Evolutionary conservation across 2,888 invertebrate species (phyloP).

Genomic region (Cosmia trapezina): DNA sequence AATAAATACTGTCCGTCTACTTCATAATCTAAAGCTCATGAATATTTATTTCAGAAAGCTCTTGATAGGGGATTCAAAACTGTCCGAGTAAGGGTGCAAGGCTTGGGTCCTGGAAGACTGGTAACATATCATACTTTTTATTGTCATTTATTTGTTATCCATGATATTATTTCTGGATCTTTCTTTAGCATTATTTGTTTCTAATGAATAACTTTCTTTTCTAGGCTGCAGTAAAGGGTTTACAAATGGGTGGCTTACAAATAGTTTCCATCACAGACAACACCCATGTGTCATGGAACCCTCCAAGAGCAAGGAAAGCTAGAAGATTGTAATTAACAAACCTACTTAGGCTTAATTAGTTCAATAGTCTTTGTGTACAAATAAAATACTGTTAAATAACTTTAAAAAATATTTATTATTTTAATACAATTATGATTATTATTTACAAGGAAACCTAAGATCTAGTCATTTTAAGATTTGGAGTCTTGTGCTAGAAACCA

Average conservation of each 20-base stretch:
- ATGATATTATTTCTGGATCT: background rate
- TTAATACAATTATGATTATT: conserved; percentile 40
- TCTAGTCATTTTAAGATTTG: background rate
- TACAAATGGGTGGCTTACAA: conserved; percentile 97
- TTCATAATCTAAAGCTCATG: background rate
- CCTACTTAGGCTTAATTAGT: conserved; percentile 57
- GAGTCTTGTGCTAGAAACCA: conserved; percentile 93
- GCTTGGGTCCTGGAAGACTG: conserved; percentile 97
- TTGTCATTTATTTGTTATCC: background rate
- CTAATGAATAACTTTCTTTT: conserved; percentile 34
- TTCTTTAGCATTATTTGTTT: background rate
- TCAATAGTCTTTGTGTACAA: conserved; percentile 54
- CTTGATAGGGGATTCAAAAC: conserved; percentile 93
- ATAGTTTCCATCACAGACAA: conserved; percentile 98
- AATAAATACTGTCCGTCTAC: background rate
- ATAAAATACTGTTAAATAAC: conserved; percentile 52
- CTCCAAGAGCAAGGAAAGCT: conserved; percentile 95
- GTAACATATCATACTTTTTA: conserved; percentile 84
- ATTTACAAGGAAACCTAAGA: conserved; percentile 29
- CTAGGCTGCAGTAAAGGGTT: conserved; percentile 97
- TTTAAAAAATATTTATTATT: conserved; percentile 42
- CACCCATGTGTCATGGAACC: conserved; percentile 95
- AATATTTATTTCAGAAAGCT: conserved; percentile 91
- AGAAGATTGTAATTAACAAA: conserved; percentile 92
- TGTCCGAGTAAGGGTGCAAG: conserved; percentile 94